These are phyloP conservation scores for Danionella cerebrum DNA, from an alignment of 2,113 vertebrate genomes.

Conservation along the genomic window DNA sequence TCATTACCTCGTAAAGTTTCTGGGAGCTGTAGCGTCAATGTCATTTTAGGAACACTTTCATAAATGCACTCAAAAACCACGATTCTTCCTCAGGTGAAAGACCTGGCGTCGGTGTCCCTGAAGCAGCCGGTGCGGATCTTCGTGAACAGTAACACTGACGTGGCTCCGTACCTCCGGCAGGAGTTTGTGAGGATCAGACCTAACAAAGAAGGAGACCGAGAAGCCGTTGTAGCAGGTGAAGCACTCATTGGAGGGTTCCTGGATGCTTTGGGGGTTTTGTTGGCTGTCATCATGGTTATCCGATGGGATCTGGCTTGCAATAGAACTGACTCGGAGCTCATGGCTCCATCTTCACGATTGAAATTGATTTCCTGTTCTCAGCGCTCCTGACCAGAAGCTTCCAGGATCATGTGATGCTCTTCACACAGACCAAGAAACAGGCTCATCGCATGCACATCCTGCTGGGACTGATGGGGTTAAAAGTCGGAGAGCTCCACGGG, in stretches of 20 bases:
- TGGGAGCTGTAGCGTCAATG: too few relatives aligned
- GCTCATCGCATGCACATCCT: conserved; percentile 95
- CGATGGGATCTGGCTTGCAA: too few relatives aligned
- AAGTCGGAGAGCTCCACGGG: conserved; percentile 89
- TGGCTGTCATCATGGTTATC: not conserved
- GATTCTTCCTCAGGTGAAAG: conserved; percentile 76
- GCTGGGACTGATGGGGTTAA: conserved; percentile 85
- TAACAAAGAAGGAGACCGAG: conserved; percentile 84
- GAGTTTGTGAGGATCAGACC: conserved; percentile 89
- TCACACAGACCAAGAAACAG: conserved; percentile 97
- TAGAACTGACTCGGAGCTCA: too few relatives aligned
- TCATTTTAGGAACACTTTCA: too few relatives aligned
- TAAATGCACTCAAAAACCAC: too few relatives aligned
- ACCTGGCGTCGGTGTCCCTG: conserved; percentile 88
- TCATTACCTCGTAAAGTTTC: too few relatives aligned
- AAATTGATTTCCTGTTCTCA: conserved; percentile 34
- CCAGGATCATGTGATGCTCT: conserved; percentile 91
- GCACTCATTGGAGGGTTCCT: not conserved
- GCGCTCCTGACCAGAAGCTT: conserved; percentile 90
- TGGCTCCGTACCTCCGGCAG: conserved; percentile 90
- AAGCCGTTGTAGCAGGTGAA: conserved; percentile 85
- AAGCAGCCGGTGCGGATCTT: conserved; percentile 87
- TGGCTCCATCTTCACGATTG: too few relatives aligned
- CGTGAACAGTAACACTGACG: conserved; percentile 96
- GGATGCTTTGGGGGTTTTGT: too few relatives aligned